phyloP scores from a whole-genome alignment of 1,140 invertebrate genomes.

The Panonychus citri region DNA sequence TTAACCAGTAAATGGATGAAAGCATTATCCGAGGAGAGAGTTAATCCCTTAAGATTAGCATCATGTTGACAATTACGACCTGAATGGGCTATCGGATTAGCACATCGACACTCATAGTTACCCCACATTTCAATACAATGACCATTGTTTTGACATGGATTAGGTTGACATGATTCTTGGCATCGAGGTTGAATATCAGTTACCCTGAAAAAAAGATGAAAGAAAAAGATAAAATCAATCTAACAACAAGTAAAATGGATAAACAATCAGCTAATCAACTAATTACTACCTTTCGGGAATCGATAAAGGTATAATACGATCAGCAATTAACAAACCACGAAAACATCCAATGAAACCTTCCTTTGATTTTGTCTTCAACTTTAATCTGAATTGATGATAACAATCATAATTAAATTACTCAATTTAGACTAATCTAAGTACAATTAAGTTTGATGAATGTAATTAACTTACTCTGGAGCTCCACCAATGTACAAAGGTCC shows the following conservation, averaged over 20 bases:
- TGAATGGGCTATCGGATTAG: slow-evolving; percentile 68
- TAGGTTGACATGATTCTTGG: slow-evolving; percentile 72
- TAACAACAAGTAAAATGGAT: no score
- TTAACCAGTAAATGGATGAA: background rate
- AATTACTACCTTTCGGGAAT: slow-evolving; percentile 47
- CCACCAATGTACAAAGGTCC: slow-evolving; percentile 78
- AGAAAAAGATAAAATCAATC: background rate
- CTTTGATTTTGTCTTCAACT: slow-evolving; percentile 27
- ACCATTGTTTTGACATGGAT: slow-evolving; percentile 72
- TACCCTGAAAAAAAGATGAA: slow-evolving; percentile 6
- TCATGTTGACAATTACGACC: slow-evolving; percentile 50
- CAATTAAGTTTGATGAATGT: no score
- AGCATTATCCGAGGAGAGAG: background rate
- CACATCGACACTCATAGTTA: slow-evolving; percentile 48
- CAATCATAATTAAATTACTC: slow-evolving; percentile 12
- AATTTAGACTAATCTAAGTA: no score
- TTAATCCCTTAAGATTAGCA: slow-evolving; percentile 4
- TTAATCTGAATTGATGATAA: slow-evolving; percentile 8
- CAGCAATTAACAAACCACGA: slow-evolving; percentile 67
- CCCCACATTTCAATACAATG: slow-evolving; percentile 77
- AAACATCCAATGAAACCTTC: slow-evolving; percentile 80
- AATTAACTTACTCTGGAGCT: slow-evolving; percentile 39
- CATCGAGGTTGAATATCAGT: slow-evolving; percentile 53
- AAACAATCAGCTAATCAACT: background rate
- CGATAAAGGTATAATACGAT: slow-evolving; percentile 70